Percentiles rank a stretch among this genome's conserved stretches.
Conservation (phyloP, 1,140 invertebrate species). For the Drosophila athabasca region DNA sequence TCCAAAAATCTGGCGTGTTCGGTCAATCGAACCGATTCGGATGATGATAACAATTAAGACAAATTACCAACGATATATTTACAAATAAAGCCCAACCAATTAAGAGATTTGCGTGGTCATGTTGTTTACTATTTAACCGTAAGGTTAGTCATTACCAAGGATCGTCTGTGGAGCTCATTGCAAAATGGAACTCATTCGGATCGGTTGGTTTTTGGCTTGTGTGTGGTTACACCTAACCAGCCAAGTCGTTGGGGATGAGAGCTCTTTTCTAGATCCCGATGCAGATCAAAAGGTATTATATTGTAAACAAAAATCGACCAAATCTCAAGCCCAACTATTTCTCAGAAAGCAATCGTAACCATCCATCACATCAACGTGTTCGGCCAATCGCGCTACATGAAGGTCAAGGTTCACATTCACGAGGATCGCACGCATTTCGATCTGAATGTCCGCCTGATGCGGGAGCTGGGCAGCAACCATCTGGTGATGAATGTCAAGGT, state of each 20-base stretch:
- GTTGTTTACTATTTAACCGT: neutral
- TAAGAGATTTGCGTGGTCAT: slow-evolving; percentile 2
- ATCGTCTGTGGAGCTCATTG: slow-evolving; percentile 12
- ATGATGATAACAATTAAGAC: slow-evolving; percentile 19
- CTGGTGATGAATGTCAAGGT: slow-evolving; percentile 44
- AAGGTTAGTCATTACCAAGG: neutral
- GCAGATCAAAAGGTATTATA: slow-evolving; percentile 5
- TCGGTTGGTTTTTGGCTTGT: slow-evolving; percentile 21
- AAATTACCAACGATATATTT: slow-evolving; percentile 4
- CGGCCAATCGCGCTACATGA: slow-evolving; percentile 33
- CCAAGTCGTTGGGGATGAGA: neutral
- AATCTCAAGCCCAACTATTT: neutral
- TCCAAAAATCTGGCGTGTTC: neutral
- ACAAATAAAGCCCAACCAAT: slow-evolving; percentile 1
- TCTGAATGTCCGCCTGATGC: slow-evolving; percentile 20
- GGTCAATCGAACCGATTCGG: slow-evolving; percentile 18
- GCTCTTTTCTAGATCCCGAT: neutral
- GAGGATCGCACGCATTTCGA: slow-evolving; percentile 37
- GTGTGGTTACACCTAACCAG: neutral
- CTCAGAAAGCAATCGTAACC: slow-evolving; percentile 8
- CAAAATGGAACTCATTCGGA: slow-evolving; percentile 29
- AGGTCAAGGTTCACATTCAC: slow-evolving; percentile 16
- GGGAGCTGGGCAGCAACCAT: slow-evolving; percentile 44
- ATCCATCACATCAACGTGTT: slow-evolving; percentile 31
- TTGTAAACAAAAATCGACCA: rapidly evolving